A percentile compares a stretch with the other conserved stretches of the same genome.
Evolutionary conservation across 1,140 invertebrate genomes (phyloP).

Genomic region (Druon quercuslanigerum): DNA sequence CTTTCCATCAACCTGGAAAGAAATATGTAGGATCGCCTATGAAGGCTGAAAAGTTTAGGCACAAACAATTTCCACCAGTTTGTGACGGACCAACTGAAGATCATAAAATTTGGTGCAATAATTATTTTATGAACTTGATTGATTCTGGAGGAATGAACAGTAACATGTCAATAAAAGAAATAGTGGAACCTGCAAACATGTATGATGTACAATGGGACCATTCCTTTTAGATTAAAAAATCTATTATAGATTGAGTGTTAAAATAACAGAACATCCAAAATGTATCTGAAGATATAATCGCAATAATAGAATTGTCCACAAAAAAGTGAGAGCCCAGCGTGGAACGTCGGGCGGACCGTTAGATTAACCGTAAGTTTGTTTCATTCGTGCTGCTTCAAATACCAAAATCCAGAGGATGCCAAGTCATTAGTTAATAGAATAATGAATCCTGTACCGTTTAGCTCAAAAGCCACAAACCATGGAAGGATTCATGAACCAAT

Average conservation of each 20-base stretch:
- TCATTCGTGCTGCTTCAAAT: too few relatives aligned
- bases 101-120: constrained; percentile 31
- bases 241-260: too few relatives aligned
- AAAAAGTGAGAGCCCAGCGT: too few relatives aligned
- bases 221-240: neutral
- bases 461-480: constrained; percentile 32
- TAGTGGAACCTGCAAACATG: constrained; percentile 36
- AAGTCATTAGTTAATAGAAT: too few relatives aligned
- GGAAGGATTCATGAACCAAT: constrained; percentile 36
- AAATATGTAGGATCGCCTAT: constrained; percentile 33
- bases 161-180: constrained; percentile 12
- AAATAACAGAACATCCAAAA: too few relatives aligned
- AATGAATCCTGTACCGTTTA: too few relatives aligned
- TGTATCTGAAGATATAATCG: too few relatives aligned
- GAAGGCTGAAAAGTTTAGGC: constrained; percentile 19
- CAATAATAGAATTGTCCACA: too few relatives aligned
- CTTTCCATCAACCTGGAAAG: constrained; percentile 35
- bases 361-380: too few relatives aligned
- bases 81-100: constrained; percentile 36
- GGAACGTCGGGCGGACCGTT: too few relatives aligned
- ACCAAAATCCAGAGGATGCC: too few relatives aligned
- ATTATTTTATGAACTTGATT: constrained; percentile 25
- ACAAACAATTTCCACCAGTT: constrained; percentile 6
- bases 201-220: constrained; percentile 31
- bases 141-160: constrained; percentile 36